phyloP scores from a whole-genome alignment of 37 sponge, comb jelly and placozoan genomes.

The Haliclona indistincta region DNA sequence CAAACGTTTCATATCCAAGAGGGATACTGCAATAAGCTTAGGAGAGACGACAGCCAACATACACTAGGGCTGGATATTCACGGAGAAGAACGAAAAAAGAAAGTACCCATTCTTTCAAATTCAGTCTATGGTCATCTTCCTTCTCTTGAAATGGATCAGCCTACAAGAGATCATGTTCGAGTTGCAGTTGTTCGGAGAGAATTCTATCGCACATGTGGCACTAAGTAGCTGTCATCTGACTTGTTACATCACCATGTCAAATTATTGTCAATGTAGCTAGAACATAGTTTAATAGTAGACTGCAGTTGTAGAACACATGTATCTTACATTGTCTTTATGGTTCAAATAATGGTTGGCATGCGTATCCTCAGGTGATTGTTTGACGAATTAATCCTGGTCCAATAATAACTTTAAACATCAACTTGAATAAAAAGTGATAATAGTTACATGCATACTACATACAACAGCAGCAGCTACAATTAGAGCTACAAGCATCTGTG shows the following conservation, averaged over 20 bases:
- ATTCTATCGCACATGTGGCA: slow-evolving; percentile 83
- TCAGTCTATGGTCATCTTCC: slow-evolving; percentile 85
- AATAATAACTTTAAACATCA: too few species aligned
- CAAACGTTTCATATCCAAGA: slow-evolving; percentile 78
- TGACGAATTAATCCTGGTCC: too few species aligned
- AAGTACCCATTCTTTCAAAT: slow-evolving; percentile 79
- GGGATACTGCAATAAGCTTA: slow-evolving; percentile 82
- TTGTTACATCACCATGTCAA: neutral
- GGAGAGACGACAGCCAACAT: slow-evolving; percentile 90
- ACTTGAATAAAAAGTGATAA: too few species aligned
- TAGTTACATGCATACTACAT: too few species aligned
- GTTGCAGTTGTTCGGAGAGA: slow-evolving; percentile 86
- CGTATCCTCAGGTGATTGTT: too few species aligned
- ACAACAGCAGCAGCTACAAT: too few species aligned
- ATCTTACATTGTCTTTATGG: too few species aligned
- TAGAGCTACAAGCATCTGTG: too few species aligned
- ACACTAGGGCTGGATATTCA: slow-evolving; percentile 79
- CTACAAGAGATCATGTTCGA: slow-evolving; percentile 64
- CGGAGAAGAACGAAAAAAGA: slow-evolving; percentile 66
- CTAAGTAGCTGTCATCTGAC: neutral
- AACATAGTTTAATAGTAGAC: too few species aligned
- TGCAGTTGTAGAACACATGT: too few species aligned
- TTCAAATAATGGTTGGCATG: too few species aligned
- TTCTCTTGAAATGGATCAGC: slow-evolving; percentile 68
- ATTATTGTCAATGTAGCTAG: too few species aligned